Evolutionary conservation across 1,140 invertebrate genomes (phyloP).

Genomic region (Drosophila trapezifrons): DNA sequence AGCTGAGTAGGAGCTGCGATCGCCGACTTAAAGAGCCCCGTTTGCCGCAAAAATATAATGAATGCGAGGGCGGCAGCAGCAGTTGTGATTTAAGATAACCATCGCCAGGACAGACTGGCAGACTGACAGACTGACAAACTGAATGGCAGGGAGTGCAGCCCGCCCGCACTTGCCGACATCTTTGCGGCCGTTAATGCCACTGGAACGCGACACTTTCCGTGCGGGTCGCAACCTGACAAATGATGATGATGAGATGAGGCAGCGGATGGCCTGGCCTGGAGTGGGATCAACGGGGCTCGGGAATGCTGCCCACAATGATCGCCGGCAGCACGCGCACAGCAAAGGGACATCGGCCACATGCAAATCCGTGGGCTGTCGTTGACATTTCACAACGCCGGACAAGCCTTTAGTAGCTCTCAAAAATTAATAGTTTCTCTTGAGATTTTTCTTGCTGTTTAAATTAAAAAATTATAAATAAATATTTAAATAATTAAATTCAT

Average conservation of each 20-base stretch:
- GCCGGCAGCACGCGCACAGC: no score
- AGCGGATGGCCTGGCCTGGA: background rate
- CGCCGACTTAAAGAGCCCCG: slow-evolving; percentile 13
- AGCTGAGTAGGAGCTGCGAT: background rate
- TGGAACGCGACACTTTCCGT: slow-evolving; percentile 38
- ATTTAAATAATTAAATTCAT: no score
- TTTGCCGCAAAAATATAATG: slow-evolving; percentile 14
- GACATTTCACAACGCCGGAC: slow-evolving; percentile 2
- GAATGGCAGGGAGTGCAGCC: slow-evolving; percentile 9
- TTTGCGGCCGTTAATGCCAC: slow-evolving; percentile 20
- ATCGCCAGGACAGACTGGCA: slow-evolving; percentile 6
- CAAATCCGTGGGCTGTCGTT: slow-evolving; percentile 9
- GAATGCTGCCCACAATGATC: background rate
- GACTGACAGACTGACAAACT: background rate
- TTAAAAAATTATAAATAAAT: background rate
- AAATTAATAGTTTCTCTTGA: no score
- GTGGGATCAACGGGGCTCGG: background rate
- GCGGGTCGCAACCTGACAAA: slow-evolving; percentile 30
- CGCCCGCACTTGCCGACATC: slow-evolving; percentile 16
- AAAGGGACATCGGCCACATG: slow-evolving; percentile 8
- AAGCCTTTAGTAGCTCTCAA: no score
- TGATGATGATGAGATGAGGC: slow-evolving; percentile 39
- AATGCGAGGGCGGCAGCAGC: slow-evolving; percentile 25
- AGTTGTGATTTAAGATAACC: slow-evolving; percentile 47
- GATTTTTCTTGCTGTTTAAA: background rate